Conservation (phyloP, 2,888 invertebrate species). For the Drosophila melanosoma region DNA sequence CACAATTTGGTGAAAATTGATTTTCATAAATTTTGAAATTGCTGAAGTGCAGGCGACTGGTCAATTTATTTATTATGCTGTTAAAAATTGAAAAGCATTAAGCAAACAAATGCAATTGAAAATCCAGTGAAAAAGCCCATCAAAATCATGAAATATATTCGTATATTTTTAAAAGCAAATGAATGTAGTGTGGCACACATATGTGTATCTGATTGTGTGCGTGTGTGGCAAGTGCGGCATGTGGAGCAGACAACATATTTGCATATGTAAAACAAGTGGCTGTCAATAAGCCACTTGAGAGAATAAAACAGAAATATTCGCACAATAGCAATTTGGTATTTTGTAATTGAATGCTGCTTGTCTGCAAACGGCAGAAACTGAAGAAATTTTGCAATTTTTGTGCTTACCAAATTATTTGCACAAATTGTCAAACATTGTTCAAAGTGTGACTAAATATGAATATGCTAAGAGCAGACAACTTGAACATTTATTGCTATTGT, state of each 20-base stretch:
- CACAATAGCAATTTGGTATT: conserved; percentile 29
- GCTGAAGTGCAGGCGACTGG: conserved; percentile 35
- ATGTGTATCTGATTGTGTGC: background rate
- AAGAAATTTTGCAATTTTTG: background rate
- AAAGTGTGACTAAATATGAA: background rate
- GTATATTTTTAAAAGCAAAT: conserved; percentile 7
- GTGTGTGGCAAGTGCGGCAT: background rate
- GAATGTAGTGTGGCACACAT: background rate
- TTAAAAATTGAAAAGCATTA: conserved; percentile 62
- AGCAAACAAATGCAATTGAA: conserved; percentile 70
- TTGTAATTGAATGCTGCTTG: conserved; percentile 45
- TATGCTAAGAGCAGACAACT: background rate
- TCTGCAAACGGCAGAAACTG: background rate
- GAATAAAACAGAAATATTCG: conserved; percentile 32
- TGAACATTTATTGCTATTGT: background rate
- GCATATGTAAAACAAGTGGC: conserved; percentile 53
- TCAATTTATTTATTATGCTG: conserved; percentile 75
- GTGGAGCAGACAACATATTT: conserved; percentile 36
- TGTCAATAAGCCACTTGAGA: conserved; percentile 45
- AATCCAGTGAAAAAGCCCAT: conserved; percentile 33
- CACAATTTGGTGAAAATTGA: conserved; percentile 39
- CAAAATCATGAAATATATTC: conserved; percentile 22
- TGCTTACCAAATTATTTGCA: background rate
- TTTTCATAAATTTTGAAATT: conserved; percentile 50
- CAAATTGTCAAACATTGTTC: background rate